Conservation (phyloP, 1,140 invertebrate genomes). For the Aphidius gifuensis region DNA sequence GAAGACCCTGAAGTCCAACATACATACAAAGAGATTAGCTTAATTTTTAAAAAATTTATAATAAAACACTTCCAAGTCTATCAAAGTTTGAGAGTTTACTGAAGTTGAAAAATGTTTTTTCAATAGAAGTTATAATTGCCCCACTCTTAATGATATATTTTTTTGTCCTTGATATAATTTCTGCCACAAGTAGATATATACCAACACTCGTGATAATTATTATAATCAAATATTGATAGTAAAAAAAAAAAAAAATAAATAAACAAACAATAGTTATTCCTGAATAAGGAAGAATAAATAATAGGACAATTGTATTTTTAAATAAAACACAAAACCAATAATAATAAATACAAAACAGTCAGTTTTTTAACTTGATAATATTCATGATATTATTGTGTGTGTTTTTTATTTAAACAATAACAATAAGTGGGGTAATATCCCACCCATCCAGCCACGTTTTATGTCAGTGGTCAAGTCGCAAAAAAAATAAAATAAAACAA, state of each 20-base stretch:
- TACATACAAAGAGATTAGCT: background rate
- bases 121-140: constrained; percentile 8
- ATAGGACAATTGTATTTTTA: too few species aligned
- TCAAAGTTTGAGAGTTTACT: constrained; percentile 3
- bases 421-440: constrained; percentile 2
- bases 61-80: background rate
- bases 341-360: background rate
- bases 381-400: too few species aligned
- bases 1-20: constrained; percentile 7
- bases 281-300: too few species aligned
- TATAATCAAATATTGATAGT: too few species aligned
- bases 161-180: too few species aligned
- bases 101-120: constrained; percentile 7
- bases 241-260: too few species aligned
- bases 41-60: constrained; percentile 24
- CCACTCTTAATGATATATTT: background rate
- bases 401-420: too few species aligned
- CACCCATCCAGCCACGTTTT: constrained; percentile 19
- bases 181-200: too few species aligned
- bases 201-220: too few species aligned
- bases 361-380: too few species aligned
- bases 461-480: constrained; percentile 12
- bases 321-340: background rate
- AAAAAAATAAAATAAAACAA: too few species aligned
- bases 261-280: too few species aligned